A percentile compares a stretch with the other conserved stretches of the same genome.
Evolutionary conservation across 2,113 vertebrate genomes (phyloP).

Genomic region (Sturnus vulgaris): DNA sequence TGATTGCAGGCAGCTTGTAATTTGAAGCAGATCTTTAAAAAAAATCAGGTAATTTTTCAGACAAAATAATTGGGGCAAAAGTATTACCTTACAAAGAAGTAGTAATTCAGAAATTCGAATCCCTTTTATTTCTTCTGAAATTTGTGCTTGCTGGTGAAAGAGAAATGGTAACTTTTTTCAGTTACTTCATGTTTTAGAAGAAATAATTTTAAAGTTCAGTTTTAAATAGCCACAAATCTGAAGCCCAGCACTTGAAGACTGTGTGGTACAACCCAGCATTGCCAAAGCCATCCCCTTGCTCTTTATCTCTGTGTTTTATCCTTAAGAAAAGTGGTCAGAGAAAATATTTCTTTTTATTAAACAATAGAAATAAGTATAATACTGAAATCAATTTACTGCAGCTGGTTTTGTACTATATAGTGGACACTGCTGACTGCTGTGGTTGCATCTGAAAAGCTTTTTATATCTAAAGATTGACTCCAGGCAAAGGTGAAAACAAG

Average conservation of each 20-base stretch:
- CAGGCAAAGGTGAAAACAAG: background rate
- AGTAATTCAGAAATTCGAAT: background rate
- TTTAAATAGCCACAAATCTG: background rate
- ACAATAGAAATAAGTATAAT: background rate
- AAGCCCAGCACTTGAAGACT: background rate
- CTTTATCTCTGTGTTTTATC: background rate
- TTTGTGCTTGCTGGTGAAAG: background rate
- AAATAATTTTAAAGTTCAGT: background rate
- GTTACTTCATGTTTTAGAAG: background rate
- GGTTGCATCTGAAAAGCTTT: background rate
- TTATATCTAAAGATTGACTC: background rate
- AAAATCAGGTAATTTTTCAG: background rate
- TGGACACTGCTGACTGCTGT: background rate
- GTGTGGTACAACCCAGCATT: fast-evolving
- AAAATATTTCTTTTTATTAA: background rate
- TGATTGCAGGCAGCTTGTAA: background rate
- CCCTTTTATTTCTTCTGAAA: background rate
- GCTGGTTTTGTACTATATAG: background rate
- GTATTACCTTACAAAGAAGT: background rate
- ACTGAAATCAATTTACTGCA: background rate
- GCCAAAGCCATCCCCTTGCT: background rate
- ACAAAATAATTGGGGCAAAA: background rate
- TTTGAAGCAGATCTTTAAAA: background rate
- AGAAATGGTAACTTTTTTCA: background rate
- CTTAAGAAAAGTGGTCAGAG: background rate